Evolutionary conservation across 92 coral and sea anemone species (phyloP).

Genomic region (Chrysogorgia sp.): DNA sequence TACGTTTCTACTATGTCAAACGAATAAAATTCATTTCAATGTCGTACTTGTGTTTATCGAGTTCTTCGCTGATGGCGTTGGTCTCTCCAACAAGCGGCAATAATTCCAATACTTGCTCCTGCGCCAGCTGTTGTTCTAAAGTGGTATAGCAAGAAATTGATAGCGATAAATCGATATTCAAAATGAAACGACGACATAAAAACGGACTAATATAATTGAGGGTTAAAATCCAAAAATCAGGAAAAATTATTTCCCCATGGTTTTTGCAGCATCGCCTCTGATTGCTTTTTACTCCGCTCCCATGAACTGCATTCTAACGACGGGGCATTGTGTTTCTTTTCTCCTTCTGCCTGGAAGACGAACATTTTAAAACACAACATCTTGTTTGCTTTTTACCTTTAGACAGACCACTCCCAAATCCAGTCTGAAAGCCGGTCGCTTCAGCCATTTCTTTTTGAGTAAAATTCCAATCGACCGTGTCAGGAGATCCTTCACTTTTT

Average conservation of each 20-base stretch:
- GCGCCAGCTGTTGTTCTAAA: slow-evolving; percentile 92
- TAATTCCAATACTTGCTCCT: slow-evolving; percentile 92
- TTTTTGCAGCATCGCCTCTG: too few relatives aligned
- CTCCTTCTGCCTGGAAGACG: too few relatives aligned
- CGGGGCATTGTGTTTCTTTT: too few relatives aligned
- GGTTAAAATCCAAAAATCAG: too few relatives aligned
- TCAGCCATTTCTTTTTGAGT: slow-evolving; percentile 97
- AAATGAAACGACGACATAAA: too few relatives aligned
- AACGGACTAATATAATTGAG: too few relatives aligned
- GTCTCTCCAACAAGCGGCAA: slow-evolving; percentile 95
- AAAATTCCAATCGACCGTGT: slow-evolving; percentile 89
- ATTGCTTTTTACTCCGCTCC: too few relatives aligned
- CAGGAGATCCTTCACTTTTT: slow-evolving; percentile 94
- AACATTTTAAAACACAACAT: too few relatives aligned
- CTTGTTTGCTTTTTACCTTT: slow-evolving; percentile 66
- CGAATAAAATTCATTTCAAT: neutral
- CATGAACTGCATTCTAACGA: too few relatives aligned
- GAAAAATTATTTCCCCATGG: too few relatives aligned
- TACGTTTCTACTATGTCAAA: too few relatives aligned
- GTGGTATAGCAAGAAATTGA: neutral
- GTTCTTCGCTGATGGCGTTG: slow-evolving; percentile 97
- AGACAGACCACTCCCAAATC: slow-evolving; percentile 82
- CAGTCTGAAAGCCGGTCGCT: slow-evolving; percentile 97
- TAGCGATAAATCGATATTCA: neutral
- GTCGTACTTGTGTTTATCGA: slow-evolving; percentile 95